phyloP scores from a whole-genome alignment of 2,888 invertebrate genomes.

The Eristalinus aeneus region DNA sequence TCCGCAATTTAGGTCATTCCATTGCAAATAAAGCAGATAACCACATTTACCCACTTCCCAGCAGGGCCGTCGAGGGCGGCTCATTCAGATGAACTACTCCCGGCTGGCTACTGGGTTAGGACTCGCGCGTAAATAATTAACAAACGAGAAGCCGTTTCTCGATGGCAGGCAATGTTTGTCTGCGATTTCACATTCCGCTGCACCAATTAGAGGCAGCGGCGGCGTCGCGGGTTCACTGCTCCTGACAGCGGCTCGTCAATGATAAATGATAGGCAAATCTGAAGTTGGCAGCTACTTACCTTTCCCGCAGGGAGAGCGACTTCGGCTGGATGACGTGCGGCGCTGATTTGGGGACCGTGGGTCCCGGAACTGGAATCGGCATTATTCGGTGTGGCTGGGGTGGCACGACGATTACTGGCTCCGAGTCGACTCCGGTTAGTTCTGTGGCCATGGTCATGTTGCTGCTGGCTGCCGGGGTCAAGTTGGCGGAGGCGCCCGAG shows the following conservation, averaged over 20 bases:
- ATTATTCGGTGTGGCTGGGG: constrained; percentile 73
- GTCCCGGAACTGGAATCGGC: constrained; percentile 67
- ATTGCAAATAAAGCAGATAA: constrained; percentile 60
- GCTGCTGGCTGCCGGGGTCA: constrained; percentile 75
- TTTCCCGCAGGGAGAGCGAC: constrained; percentile 60
- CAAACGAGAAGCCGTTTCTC: not conserved
- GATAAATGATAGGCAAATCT: constrained; percentile 45
- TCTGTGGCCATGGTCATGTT: constrained; percentile 63
- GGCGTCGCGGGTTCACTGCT: constrained; percentile 43
- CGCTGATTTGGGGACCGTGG: constrained; percentile 58
- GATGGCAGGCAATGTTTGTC: constrained; percentile 31
- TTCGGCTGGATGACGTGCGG: constrained; percentile 60
- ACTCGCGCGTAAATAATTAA: constrained; percentile 62
- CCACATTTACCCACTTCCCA: constrained; percentile 62
- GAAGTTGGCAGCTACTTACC: constrained; percentile 41
- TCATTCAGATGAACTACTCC: constrained; percentile 60
- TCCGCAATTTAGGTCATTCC: constrained; percentile 62
- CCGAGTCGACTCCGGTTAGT: constrained; percentile 56
- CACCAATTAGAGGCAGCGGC: not conserved
- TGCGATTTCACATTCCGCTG: constrained; percentile 30
- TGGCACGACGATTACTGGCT: constrained; percentile 74
- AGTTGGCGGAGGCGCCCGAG: constrained; percentile 77
- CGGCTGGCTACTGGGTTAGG: constrained; percentile 53
- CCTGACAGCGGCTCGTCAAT: not conserved
- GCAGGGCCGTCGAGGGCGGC: constrained; percentile 32